Base-by-base conservation (phyloP, 2,797 vertebrate species). In the Neoniphon sammara region DNA sequence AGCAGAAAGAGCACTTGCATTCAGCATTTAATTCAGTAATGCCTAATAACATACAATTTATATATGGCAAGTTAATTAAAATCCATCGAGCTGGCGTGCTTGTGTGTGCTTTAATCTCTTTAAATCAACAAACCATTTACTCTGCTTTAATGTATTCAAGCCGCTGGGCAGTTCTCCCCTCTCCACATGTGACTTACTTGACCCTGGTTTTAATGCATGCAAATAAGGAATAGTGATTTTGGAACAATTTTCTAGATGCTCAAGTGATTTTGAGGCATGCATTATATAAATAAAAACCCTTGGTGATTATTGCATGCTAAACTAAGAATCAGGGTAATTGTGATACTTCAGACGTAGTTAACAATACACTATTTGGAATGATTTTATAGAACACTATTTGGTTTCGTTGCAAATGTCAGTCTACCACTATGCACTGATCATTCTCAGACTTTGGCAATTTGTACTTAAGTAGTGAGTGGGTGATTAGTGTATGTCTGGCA, bases 41-140 rank as follows among this genome's bases (percentile, higher is more conserved):
- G 89, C 85, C 84, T 87, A 90, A 93, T 94, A 93, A 93, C 91
- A 86, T 91, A 89, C 85, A 92, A 89, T 94, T 92, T 91, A 91
- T 94, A 92, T 92, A 92, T 92, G 90, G 91, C 91, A 90, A 92
- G 88, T 93, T 94, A 94, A 94, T 94, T 94, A 93, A 92, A 94
- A 93, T 88, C 89, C 90, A 90, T 87, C 64, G 74, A 91, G 88
- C 85, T 88, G 84, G 81, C 67, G 73, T 88, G 84, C 85, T 83
- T 92, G 80, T 90, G 85, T 91, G 82, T 89, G 87, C 86, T 90
- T 86, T 91, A 91, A 93, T 93, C 91, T 91, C 56, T 89, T 85
- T 90, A 87, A 89, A 91, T 90, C 92, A 93, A 91, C 91, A 93
- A 91, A 91, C 88, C 88, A 87, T 93, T 93, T 93, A 88, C 88